phyloP scores from a whole-genome alignment of 2,888 invertebrate genomes.

The Torymus tubicola region DNA sequence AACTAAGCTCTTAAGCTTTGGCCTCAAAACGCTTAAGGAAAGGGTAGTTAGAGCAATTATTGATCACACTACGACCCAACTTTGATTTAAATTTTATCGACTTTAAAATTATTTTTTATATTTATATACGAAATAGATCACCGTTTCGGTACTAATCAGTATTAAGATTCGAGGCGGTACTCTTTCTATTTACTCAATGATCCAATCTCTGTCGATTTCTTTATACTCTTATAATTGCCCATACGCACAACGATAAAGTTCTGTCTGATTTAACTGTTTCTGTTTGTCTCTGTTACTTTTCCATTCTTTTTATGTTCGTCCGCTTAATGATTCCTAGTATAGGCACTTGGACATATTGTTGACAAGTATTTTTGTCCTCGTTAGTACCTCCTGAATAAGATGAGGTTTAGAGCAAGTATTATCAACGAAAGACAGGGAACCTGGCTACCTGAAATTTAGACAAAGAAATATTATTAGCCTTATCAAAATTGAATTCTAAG shows the following conservation, averaged over 20 bases:
- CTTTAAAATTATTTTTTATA: no score
- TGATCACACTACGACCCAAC: no score
- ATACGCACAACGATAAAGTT: slow-evolving; percentile 52
- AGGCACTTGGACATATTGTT: slow-evolving; percentile 60
- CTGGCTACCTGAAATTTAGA: slow-evolving; percentile 54
- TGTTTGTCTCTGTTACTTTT: slow-evolving; percentile 20
- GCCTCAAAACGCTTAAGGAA: no score
- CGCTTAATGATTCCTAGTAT: slow-evolving; percentile 53
- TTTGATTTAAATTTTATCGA: no score
- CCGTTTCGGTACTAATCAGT: no score
- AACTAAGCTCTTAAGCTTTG: no score
- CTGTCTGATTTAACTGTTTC: slow-evolving; percentile 31
- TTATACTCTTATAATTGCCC: slow-evolving; percentile 46
- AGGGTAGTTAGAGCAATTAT: no score
- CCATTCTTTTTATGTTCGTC: slow-evolving; percentile 44
- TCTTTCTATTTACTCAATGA: slow-evolving; percentile 16
- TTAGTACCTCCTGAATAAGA: slow-evolving; percentile 50
- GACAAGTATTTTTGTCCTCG: slow-evolving; percentile 42
- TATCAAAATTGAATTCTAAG: background rate
- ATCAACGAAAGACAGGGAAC: slow-evolving; percentile 45
- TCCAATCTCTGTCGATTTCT: slow-evolving; percentile 22
- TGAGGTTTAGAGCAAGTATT: slow-evolving; percentile 46
- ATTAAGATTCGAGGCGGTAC: no score
- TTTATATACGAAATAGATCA: no score
- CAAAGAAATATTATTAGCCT: background rate